Percentiles rank a stretch among this genome's conserved stretches.
These are phyloP conservation scores for Sus cebifrons DNA, from an alignment of 2,797 vertebrate species.

Conservation along the genomic window DNA sequence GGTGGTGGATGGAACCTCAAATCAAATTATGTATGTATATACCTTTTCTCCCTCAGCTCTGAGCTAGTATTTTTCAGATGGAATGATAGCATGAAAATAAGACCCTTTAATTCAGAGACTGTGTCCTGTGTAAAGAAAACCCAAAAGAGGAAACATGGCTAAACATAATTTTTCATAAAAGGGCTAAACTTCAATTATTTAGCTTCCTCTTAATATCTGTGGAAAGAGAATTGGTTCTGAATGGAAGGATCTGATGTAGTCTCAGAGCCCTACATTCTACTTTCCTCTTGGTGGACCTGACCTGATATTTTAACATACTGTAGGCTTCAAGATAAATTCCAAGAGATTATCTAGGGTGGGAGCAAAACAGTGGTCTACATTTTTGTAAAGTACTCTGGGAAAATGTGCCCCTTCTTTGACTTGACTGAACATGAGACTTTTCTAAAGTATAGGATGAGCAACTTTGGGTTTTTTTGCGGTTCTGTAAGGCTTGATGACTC, in stretches of 20 bases:
- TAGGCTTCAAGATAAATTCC: conserved; percentile 13
- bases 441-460: conserved; percentile 37
- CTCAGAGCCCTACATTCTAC: not conserved
- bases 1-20: not conserved
- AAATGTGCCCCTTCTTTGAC: not conserved
- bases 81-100: not conserved
- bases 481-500: conserved; percentile 58
- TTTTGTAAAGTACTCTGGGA: not conserved
- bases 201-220: not conserved
- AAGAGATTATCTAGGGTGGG: conserved; percentile 18
- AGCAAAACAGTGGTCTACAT: not conserved
- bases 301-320: not conserved
- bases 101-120: not conserved
- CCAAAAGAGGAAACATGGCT: not conserved
- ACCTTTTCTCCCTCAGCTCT: not conserved
- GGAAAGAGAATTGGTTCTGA: not conserved
- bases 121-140: not conserved
- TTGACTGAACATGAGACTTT: conserved; percentile 17
- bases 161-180: conserved; percentile 16
- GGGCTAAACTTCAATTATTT: conserved; percentile 25
- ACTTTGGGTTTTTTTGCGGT: conserved; percentile 45
- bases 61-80: not conserved
- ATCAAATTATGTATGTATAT: not conserved
- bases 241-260: not conserved
- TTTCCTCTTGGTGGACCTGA: not conserved